Base-by-base conservation (phyloP, 1,140 invertebrate species). In the Ips nitidus region DNA sequence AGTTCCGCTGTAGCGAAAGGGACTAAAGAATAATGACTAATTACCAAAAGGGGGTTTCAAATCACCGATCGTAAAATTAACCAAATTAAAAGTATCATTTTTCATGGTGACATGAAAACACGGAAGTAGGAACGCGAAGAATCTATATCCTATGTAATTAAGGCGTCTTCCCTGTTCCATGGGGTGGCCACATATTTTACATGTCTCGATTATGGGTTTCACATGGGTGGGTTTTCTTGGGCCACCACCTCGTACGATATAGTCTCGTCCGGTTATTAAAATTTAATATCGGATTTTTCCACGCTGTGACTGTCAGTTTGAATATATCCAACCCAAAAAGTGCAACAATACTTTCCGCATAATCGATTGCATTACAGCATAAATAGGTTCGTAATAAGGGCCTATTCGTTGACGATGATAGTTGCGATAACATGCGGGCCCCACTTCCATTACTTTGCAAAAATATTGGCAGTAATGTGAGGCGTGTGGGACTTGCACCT, bases 81-180 rank as follows among this genome's bases (percentile, higher is more conserved):
- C 4, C 36, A 57, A 66, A 66, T 68, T 60, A 68, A 68, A 68
- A 68, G 66, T 68, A 60, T 68, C 66, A 60, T 68, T 68, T 68
- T 68, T 68, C 66, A 68, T 60, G 66, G 66, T 68, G 47, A 68
- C 66, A 60, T 68, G 57, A 22, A 58, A 68, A 68, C 57, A 68
- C 66, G 66, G 66, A 68, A 68, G 57, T 68, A 60, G 53, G 53
- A 65, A 65, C 50, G 50, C 50, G 52, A 65, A 43, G 52, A 65
- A 65, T 65, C 41, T 52, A 43, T 56, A 56, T 63, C 61, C 61
- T 50, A 8, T 37, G 36, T 65, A 65, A 65, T 65, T 65, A 65
- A 65, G 63, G 63, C 63, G 63, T 56, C 63, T 65, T 38, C 45
- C 41, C 37, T 41, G 36, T 57, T 4, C 56, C 2, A 68, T 50